Base-by-base conservation (phyloP, 2,113 vertebrate species). In the Eretmochelys imbricata region DNA sequence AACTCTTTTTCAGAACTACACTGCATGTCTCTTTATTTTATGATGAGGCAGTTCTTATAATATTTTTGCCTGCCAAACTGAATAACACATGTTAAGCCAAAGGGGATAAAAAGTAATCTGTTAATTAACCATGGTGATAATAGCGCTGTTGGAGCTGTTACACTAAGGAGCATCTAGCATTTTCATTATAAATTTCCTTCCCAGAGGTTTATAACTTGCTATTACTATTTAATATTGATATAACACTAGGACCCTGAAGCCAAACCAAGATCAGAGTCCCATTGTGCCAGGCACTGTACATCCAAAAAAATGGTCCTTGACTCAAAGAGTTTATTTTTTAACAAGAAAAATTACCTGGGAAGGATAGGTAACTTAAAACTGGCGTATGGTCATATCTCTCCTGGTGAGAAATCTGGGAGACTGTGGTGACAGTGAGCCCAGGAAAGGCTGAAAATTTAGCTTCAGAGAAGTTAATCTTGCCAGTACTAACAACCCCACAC, bases 171-270 rank as follows among this genome's bases (percentile, higher is more conserved):
- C 50, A n/a, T 35, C 31, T 51, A 10, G 8, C 24, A 10, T 76
- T 76, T 76, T 46, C n/a, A 76, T n/a, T n/a, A 19, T 16, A 14
- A 25, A 69, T 35, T 80, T 35, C 27, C 29, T 80, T 19, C 19
- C 16, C 27, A 80, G 22, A 80, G 48, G 5, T 17, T 31, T 80
- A 29, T 50, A 29, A 29, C 8, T 6, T 9, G 48, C 25, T 35
- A 38, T 51, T 16, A 24, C 38, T n/a, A 8, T 31, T 27, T 35
- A 38, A n/a, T 69, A 25, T 38, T n/a, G 17, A n/a, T 24, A 22
- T 51, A 5, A 3, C 31, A 3, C 51, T 5, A 53, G 53, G 51
- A 31, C 20, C 59, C 3, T 1, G 79, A 8, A 0, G 19, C 9
- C 69, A 0, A 4, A 50, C 22, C 20, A 49, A 46, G 17, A 1